Base-by-base conservation (phyloP, 2,888 invertebrate genomes). In the Yponomeuta sedellus region DNA sequence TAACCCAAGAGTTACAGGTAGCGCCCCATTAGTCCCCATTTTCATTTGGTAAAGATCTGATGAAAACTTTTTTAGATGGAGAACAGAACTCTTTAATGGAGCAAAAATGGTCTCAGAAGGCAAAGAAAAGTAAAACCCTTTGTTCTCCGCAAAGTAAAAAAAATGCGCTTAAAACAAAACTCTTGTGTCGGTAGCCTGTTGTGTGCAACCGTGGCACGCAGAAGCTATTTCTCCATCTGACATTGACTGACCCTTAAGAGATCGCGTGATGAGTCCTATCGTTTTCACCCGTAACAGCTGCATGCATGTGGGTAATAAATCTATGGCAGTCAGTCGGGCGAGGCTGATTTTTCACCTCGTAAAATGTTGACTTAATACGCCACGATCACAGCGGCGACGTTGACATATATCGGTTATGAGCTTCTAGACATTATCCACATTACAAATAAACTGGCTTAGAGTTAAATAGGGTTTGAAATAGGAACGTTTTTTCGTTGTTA, bases 291-390 rank as follows among this genome's bases (percentile, higher is more conserved):
- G 39, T 39, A 62, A 62, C 16, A 28, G n/a, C 62, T 62, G 62
- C 62, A 62, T 62, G 62, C 39, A 39, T 62, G 39, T 62, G 28
- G 19, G 62, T 62, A 62, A 62, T 62, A 62, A 62, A 62, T 62
- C 62, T 62, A 62, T 62, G 62, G 62, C 11, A 39, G 62, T n/a
- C 62, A 39, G 39, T 62, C 62, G 25, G 62, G 62, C n/a, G 19
- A 62, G 62, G n/a, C 12, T 34, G 34, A 62, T 62, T 62, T 39
- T 62, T 62, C 62, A 62, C 62, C 34, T 62, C 62, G 39, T 62
- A 62, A 62, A 62, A 39, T 62, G 19, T 62, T 62, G 62, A 62
- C 34, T 62, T 62, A 62, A 34, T 62, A 39, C n/a, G 8, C 62
- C 44, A 52, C 16, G 44, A 52, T 52, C 44, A 16, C 16, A 34